phyloP scores from a whole-genome alignment of 1,140 invertebrate genomes.

The Camponotus pennsylvanicus region DNA sequence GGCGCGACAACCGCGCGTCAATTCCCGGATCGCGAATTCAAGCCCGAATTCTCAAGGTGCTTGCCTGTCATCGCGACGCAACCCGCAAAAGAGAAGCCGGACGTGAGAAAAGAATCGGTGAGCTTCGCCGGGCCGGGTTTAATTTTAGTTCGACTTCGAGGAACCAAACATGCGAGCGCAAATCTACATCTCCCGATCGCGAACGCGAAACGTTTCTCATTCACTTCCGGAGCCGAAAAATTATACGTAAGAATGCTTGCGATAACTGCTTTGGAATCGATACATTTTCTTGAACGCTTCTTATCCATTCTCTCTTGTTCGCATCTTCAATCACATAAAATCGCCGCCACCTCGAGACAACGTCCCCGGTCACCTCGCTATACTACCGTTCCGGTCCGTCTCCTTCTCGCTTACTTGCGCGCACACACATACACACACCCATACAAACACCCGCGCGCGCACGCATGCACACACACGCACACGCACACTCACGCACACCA shows the following conservation, averaged over 20 bases:
- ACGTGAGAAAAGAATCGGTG: constrained; percentile 59
- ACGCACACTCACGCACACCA: constrained; percentile 7
- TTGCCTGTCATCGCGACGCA: constrained; percentile 42
- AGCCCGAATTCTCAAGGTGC: constrained; percentile 11
- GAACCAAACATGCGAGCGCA: constrained; percentile 58
- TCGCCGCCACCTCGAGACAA: not conserved
- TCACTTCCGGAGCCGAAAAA: not conserved
- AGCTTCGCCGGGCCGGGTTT: constrained; percentile 50
- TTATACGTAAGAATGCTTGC: not conserved
- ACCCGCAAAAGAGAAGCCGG: constrained; percentile 43
- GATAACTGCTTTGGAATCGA: constrained; percentile 2
- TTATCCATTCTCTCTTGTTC: not conserved
- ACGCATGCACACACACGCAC: not conserved
- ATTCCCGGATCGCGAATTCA: not conserved
- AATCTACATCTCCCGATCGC: constrained; percentile 32
- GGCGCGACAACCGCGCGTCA: no score
- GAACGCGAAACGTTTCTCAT: constrained; percentile 26
- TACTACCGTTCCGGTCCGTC: not conserved
- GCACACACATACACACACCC: not conserved
- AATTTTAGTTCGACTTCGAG: constrained; percentile 59
- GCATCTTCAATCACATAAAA: not conserved
- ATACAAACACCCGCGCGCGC: not conserved
- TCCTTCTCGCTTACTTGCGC: constrained; percentile 17
- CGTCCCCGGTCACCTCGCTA: not conserved
- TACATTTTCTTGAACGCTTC: not conserved